phyloP scores from a whole-genome alignment of 2,797 vertebrate genomes.

The Coracias cyanogaster region DNA sequence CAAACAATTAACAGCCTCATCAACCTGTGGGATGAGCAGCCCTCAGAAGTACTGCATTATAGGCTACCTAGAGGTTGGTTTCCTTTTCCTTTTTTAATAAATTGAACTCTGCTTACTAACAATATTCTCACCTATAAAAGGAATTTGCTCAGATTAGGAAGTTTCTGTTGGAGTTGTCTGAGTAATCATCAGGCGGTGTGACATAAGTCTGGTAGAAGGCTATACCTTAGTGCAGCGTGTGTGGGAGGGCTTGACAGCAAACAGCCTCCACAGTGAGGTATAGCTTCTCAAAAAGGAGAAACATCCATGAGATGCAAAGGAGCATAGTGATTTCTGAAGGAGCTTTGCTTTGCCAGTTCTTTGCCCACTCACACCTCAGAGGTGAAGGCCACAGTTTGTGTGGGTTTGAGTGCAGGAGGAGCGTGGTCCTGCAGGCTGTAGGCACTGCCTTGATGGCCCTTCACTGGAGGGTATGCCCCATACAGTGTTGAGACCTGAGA shows the following conservation, averaged over 20 bases:
- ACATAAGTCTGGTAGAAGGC: background rate
- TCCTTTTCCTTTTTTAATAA: background rate
- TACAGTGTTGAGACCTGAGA: background rate
- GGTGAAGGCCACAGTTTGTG: background rate
- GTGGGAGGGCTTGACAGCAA: background rate
- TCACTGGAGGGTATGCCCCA: accelerated
- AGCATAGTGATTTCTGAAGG: background rate
- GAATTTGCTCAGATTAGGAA: background rate
- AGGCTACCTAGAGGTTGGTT: conserved; percentile 89
- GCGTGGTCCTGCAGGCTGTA: background rate
- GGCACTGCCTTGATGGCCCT: background rate
- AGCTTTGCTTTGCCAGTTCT: background rate
- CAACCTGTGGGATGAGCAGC: conserved; percentile 85
- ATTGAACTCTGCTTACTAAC: background rate
- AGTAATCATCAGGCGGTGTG: background rate
- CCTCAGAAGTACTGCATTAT: conserved; percentile 91
- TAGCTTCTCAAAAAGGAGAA: background rate
- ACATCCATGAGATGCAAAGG: background rate
- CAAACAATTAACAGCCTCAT: conserved; percentile 83
- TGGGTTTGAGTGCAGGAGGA: background rate
- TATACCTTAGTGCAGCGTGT: background rate
- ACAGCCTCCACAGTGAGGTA: background rate
- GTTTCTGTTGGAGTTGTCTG: background rate
- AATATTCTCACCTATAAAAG: background rate
- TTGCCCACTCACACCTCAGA: background rate